A percentile compares a stretch with the other conserved stretches of the same genome.
These are phyloP conservation scores for Pristionchus maxplancki DNA, from an alignment of 2,888 invertebrate species.

Conservation along the genomic window DNA sequence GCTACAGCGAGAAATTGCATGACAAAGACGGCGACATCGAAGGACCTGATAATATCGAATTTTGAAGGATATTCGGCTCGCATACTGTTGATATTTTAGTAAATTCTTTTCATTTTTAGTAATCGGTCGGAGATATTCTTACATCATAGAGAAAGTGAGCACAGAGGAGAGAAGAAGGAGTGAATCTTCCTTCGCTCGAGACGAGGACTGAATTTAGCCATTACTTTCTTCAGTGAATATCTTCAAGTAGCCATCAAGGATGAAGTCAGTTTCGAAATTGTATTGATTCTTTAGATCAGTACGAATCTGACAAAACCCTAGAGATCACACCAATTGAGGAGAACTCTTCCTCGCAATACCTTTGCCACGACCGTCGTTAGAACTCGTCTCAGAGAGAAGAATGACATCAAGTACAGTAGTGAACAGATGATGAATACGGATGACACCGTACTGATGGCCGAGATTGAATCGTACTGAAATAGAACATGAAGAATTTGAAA, in stretches of 20 bases:
- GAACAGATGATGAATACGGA: background rate
- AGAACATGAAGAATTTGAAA: no score
- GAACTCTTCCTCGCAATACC: background rate
- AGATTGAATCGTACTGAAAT: slow-evolving; percentile 23
- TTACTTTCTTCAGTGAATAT: background rate
- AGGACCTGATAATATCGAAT: background rate
- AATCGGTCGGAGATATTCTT: background rate
- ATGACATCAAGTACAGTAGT: background rate
- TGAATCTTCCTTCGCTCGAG: slow-evolving; percentile 7
- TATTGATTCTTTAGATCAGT: no score
- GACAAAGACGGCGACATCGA: background rate
- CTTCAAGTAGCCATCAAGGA: no score
- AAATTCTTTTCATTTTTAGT: background rate
- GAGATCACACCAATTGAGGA: background rate
- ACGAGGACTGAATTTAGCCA: background rate
- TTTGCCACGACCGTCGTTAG: background rate
- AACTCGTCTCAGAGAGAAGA: background rate
- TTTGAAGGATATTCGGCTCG: background rate
- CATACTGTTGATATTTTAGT: background rate
- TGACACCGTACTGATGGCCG: background rate
- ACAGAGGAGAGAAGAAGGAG: background rate
- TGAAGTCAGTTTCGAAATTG: no score
- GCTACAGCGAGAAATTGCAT: background rate
- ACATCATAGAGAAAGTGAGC: slow-evolving; percentile 3
- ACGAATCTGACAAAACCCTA: no score